Base-by-base conservation (phyloP, 2,888 invertebrate species). In the Sarcophaga rosellei region DNA sequence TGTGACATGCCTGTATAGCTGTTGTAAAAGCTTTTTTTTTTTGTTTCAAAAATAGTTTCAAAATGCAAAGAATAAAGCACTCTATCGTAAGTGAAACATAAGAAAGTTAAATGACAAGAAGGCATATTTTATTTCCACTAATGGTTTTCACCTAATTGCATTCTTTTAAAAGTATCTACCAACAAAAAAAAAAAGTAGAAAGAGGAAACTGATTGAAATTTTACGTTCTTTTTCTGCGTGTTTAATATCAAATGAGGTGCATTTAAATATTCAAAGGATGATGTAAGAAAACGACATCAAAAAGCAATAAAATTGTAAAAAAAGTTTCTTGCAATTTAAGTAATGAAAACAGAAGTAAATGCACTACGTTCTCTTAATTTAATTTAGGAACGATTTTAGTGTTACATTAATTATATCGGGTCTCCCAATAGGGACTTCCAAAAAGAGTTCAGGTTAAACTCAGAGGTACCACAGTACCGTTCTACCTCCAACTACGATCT, bases 131-230 rank as follows among this genome's bases (percentile, higher is more conserved):
- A 20, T 85, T 44, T 35, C n/a, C 75, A 45, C 85, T 82, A 85
- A 85, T 85, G 85, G 85, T 82, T 82, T 82, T 79, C 76, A 79
- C 82, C 79, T 85, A 82, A 85, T 85, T 82, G 82, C 81, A 70
- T 61, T 69, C 80, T 69, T 65, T 70, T 62, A 53, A 68, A n/a
- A 17, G 35, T 70, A 47, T 47, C 4, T 25, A 59, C 59, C 2
- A 69, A 68, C n/a, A 23, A 73, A 53, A 21, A 72, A 23, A 21
- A 63, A 66, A 4, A 15, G 23, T 6, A 20, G 35, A n/a, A n/a
- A 70, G 61, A 4, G 11, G 10, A 59, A 79, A 20, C 47, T 45
- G 20, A 62, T 23, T 61, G 12, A 15, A 2, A 20, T n/a, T 11
- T 69, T 63, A 25, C 4, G 5, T 70, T 72, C 23, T 44, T 17